Conservation (phyloP, 1,140 invertebrate genomes). For the Venturia canescens region DNA sequence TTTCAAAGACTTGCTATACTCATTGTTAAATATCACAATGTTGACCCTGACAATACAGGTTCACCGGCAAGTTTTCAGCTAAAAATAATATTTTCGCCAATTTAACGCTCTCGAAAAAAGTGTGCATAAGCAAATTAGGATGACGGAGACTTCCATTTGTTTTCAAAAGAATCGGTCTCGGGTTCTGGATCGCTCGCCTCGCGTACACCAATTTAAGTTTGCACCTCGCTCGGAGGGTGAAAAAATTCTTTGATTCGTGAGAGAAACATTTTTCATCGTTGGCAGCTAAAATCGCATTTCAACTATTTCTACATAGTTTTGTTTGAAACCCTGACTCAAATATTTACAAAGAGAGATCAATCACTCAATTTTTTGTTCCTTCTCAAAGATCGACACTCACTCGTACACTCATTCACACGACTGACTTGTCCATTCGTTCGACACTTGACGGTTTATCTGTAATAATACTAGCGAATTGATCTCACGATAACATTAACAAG, state of each 20-base stretch:
- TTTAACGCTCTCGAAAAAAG: neutral
- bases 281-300: conserved; percentile 17
- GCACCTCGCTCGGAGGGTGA: neutral
- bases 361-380: neutral
- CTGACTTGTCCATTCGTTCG: conserved; percentile 31
- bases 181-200: neutral
- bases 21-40: conserved; percentile 19
- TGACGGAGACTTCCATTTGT: neutral
- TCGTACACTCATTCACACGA: conserved; percentile 2
- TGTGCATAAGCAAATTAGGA: neutral
- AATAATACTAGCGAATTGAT: conserved; percentile 43
- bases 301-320: conserved; percentile 19
- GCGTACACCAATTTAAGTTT: neutral
- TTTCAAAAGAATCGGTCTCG: neutral
- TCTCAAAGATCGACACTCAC: neutral
- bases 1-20: neutral
- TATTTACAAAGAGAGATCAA: conserved; percentile 22
- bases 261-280: neutral
- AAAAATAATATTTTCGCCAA: neutral
- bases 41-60: neutral
- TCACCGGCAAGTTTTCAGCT: conserved; percentile 1
- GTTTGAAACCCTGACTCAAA: neutral
- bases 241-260: neutral
- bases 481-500: conserved; percentile 28
- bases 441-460: conserved; percentile 8